phyloP scores from a whole-genome alignment of 2,797 vertebrate species.

The Sylvia borin region DNA sequence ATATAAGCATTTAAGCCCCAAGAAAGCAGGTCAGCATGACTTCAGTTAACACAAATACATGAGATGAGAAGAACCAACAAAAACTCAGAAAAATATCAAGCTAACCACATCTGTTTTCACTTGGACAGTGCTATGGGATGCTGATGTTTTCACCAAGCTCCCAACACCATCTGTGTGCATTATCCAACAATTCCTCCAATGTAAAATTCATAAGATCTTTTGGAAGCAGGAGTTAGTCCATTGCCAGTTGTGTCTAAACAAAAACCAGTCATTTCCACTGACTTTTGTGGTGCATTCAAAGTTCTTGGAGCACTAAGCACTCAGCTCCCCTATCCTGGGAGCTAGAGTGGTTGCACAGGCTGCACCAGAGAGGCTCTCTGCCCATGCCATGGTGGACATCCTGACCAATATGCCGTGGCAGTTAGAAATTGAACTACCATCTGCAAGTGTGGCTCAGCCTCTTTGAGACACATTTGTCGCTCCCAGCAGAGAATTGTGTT shows the following conservation, averaged over 20 bases:
- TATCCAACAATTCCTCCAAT: not conserved
- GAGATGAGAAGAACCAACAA: not conserved
- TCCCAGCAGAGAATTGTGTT: not conserved
- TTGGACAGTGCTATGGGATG: not conserved
- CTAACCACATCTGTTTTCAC: not conserved
- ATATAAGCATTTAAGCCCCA: not conserved
- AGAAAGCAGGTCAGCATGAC: constrained; percentile 14
- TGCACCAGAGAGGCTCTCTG: not conserved
- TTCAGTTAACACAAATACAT: not conserved
- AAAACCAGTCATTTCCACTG: not conserved
- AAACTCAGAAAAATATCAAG: not conserved
- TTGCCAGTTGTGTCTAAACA: not conserved
- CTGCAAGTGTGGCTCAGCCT: not conserved
- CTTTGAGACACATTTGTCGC: not conserved
- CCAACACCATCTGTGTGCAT: not conserved
- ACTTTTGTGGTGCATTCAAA: not conserved
- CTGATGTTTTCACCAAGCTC: not conserved
- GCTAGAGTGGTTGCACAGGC: accelerated
- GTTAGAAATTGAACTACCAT: accelerated
- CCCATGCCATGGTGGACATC: not conserved
- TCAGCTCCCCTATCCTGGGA: not conserved
- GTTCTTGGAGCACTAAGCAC: not conserved
- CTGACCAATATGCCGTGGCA: not conserved
- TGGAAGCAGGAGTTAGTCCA: not conserved
- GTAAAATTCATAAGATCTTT: not conserved